These are phyloP conservation scores for Atta texana DNA, from an alignment of 1,140 invertebrate species.

Conservation along the genomic window DNA sequence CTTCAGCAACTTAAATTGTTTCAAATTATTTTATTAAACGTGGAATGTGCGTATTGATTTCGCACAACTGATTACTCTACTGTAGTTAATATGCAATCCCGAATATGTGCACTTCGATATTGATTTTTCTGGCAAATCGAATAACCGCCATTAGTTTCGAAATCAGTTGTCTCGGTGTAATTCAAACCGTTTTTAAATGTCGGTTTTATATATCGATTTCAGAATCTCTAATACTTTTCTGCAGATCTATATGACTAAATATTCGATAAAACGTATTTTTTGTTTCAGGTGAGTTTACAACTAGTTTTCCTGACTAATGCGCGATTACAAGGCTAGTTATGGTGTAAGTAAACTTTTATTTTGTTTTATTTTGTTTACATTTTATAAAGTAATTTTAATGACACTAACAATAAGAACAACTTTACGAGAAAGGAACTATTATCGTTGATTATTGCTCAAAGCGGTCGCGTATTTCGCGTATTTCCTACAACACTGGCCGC, in stretches of 20 bases:
- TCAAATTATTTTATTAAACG: conserved; percentile 29
- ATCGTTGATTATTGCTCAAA: conserved; percentile 55
- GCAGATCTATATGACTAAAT: background rate
- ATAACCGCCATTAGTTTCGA: conserved; percentile 3
- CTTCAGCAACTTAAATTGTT: conserved; percentile 28
- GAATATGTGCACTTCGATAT: conserved; percentile 22
- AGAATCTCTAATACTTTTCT: background rate
- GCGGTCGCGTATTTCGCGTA: conserved; percentile 55
- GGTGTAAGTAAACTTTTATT: conserved; percentile 39
- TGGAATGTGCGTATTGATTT: conserved; percentile 16
- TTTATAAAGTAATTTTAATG: conserved; percentile 39
- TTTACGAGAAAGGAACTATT: conserved; percentile 55
- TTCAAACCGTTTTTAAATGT: conserved; percentile 5
- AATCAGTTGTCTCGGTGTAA: conserved; percentile 24
- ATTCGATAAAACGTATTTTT: conserved; percentile 29
- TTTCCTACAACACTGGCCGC: conserved; percentile 56
- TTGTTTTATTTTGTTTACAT: background rate
- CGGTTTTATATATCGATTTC: conserved; percentile 11
- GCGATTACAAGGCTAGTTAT: conserved; percentile 6
- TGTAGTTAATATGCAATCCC: conserved; percentile 26
- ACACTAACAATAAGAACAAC: conserved; percentile 52
- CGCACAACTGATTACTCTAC: conserved; percentile 3
- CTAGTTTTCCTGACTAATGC: conserved; percentile 3
- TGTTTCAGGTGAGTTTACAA: conserved; percentile 59
- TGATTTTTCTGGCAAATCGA: conserved; percentile 29